Evolutionary conservation across 2,888 invertebrate species (phyloP).

Genomic region (Mythimna loreyi): DNA sequence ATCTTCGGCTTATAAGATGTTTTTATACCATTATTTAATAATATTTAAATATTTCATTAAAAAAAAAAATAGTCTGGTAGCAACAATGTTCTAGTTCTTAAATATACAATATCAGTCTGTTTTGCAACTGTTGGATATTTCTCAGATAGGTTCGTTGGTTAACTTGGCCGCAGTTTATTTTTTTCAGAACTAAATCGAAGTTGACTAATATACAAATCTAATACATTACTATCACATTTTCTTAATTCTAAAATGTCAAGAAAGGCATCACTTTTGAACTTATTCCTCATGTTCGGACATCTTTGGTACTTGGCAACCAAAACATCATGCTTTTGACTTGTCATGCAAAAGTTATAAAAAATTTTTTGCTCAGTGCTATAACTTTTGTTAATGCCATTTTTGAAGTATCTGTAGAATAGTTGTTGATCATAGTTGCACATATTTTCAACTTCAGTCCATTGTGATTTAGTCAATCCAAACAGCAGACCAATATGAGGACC

Average conservation of each 20-base stretch:
- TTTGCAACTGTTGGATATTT: too few relatives aligned
- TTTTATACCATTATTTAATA: neutral
- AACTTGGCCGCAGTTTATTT: neutral
- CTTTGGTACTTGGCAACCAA: conserved; percentile 79
- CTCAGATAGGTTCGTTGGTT: too few relatives aligned
- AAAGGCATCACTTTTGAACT: conserved; percentile 79
- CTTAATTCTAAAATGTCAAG: conserved; percentile 79
- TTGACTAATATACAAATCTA: conserved; percentile 77
- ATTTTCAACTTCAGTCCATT: conserved; percentile 84
- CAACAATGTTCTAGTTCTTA: neutral
- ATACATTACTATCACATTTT: conserved; percentile 74
- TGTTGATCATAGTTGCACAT: conserved; percentile 78
- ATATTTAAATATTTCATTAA: neutral
- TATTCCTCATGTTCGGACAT: conserved; percentile 79
- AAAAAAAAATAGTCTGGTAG: neutral
- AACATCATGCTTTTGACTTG: conserved; percentile 77
- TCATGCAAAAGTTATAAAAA: conserved; percentile 86
- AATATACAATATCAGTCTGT: too few relatives aligned
- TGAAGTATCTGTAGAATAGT: conserved; percentile 86
- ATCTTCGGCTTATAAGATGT: too few relatives aligned
- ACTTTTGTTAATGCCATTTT: conserved; percentile 79
- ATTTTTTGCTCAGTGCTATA: conserved; percentile 82
- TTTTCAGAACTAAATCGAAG: conserved; percentile 57
- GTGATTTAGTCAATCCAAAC: conserved; percentile 78
- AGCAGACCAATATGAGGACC: conserved; percentile 78